phyloP scores from a whole-genome alignment of 2,888 invertebrate genomes.

The Girardia tigrina region DNA sequence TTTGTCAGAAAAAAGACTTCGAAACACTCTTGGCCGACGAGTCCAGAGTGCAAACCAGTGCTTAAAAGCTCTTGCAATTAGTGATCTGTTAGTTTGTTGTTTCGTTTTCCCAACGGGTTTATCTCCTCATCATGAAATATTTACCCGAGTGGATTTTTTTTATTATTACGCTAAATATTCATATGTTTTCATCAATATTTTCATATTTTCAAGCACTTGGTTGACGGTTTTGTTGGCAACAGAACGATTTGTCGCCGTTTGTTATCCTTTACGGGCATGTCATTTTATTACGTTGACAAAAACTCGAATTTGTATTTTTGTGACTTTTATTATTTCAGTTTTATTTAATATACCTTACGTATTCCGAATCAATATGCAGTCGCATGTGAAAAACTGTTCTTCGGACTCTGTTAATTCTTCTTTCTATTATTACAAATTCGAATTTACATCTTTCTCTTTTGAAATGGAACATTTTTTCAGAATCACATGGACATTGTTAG shows the following conservation, averaged over 20 bases:
- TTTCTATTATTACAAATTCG: conserved; percentile 33
- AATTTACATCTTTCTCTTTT: background rate
- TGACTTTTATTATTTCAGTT: conserved; percentile 39
- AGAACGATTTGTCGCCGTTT: conserved; percentile 47
- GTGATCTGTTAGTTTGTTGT: conserved; percentile 42
- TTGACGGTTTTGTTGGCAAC: conserved; percentile 47
- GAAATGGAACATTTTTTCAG: conserved; percentile 39
- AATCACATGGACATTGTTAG: conserved; percentile 39
- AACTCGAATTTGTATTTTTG: conserved; percentile 40
- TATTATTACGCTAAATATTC: conserved; percentile 28
- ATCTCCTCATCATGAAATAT: background rate
- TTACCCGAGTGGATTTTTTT: background rate
- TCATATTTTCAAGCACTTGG: conserved; percentile 46
- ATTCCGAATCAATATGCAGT: conserved; percentile 37
- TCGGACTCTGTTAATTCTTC: background rate
- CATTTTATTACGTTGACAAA: conserved; percentile 43
- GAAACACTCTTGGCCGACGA: conserved; percentile 56
- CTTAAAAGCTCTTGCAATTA: conserved; percentile 45
- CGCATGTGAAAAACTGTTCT: background rate
- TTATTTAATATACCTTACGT: conserved; percentile 40
- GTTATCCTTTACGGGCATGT: conserved; percentile 46
- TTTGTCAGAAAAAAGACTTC: conserved; percentile 55
- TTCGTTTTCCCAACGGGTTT: conserved; percentile 41
- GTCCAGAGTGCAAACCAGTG: conserved; percentile 54
- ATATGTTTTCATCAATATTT: conserved; percentile 42